Evolutionary conservation across 2,797 vertebrate genomes (phyloP).

Genomic region (Mus minutoides): DNA sequence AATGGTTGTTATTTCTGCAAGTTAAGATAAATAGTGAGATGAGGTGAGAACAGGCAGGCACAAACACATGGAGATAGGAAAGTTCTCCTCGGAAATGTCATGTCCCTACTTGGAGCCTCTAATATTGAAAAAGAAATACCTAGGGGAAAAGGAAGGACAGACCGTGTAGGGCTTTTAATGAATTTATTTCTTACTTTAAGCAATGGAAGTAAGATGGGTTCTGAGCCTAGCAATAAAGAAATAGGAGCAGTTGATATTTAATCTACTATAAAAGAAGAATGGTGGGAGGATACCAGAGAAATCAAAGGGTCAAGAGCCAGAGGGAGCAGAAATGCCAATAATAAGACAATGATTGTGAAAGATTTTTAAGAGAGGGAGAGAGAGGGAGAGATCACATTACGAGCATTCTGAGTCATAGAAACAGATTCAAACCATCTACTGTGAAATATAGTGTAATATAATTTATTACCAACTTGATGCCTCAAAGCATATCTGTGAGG

Average conservation of each 20-base stretch:
- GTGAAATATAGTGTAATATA: background rate
- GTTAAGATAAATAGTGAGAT: background rate
- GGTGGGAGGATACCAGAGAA: background rate
- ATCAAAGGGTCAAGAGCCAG: background rate
- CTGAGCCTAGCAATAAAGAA: background rate
- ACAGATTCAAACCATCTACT: background rate
- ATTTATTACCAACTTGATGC: background rate
- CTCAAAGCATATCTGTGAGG: background rate
- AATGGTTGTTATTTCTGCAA: background rate
- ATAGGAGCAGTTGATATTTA: background rate
- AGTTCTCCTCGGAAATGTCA: background rate
- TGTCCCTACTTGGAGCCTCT: background rate
- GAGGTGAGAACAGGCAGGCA: background rate
- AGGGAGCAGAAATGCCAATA: background rate
- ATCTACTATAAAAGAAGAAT: background rate
- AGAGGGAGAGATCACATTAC: background rate
- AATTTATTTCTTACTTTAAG: background rate
- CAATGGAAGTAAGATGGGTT: background rate
- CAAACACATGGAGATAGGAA: background rate
- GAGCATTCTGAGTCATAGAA: background rate
- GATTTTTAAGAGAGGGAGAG: background rate
- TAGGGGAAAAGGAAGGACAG: background rate
- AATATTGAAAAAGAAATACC: background rate
- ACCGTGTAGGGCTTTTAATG: background rate
- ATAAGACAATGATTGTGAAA: background rate